Percentiles rank a stretch among this genome's conserved stretches.
These are phyloP conservation scores for Acridotheres tristis DNA, from an alignment of 2,797 vertebrate species.

Conservation along the genomic window DNA sequence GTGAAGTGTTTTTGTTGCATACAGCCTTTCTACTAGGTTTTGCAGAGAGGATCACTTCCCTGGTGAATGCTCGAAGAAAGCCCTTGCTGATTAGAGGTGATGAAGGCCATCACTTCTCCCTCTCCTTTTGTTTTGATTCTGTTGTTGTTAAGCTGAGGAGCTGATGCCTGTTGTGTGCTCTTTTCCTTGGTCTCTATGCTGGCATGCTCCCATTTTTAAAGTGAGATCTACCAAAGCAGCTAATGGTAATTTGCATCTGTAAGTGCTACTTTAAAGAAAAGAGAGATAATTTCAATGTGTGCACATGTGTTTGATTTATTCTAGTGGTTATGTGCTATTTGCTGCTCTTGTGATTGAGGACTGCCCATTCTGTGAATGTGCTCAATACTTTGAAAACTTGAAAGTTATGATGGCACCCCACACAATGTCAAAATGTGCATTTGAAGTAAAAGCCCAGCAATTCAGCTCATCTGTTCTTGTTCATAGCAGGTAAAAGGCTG, in stretches of 20 bases:
- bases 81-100: slow-evolving; percentile 17
- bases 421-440: slow-evolving; percentile 49
- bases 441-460: slow-evolving; percentile 56
- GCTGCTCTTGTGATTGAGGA: slow-evolving; percentile 7
- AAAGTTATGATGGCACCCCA: slow-evolving; percentile 38
- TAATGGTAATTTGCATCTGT: slow-evolving; percentile 28
- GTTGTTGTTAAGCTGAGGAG: background rate
- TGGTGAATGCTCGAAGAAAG: slow-evolving; percentile 2
- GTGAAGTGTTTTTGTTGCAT: background rate
- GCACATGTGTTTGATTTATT: slow-evolving; percentile 36
- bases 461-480: slow-evolving; percentile 58
- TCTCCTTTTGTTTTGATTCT: slow-evolving; percentile 29
- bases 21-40: background rate
- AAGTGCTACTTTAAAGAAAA: slow-evolving; percentile 32
- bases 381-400: slow-evolving; percentile 61
- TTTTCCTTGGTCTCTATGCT: background rate
- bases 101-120: background rate
- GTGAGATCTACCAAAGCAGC: slow-evolving; percentile 1
- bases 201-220: background rate
- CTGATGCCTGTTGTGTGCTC: background rate
- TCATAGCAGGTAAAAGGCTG: slow-evolving; percentile 66
- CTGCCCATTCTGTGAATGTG: slow-evolving; percentile 33
- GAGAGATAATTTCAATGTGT: background rate
- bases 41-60: background rate
- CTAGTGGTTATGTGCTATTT: slow-evolving; percentile 30